Conservation (phyloP, 2,113 vertebrate species). For the Heliornis fulica region DNA sequence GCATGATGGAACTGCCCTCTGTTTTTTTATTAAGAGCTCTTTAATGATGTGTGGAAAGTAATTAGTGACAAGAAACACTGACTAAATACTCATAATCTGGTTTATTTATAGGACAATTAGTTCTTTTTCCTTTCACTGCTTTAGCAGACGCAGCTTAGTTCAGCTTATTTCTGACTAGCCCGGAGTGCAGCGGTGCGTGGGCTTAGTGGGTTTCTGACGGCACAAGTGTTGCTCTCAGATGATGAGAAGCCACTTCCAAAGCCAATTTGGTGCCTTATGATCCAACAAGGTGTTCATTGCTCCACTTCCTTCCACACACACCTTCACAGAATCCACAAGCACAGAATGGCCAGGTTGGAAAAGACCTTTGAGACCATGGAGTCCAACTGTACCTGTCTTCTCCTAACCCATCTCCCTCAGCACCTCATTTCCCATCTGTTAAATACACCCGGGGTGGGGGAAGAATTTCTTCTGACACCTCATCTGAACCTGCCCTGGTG, state of each 20-base stretch:
- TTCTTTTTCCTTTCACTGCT: not conserved
- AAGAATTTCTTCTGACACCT: too few species aligned
- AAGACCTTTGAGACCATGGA: too few species aligned
- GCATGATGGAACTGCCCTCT: not conserved
- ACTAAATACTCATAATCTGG: constrained; percentile 75
- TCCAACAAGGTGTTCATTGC: fast-evolving
- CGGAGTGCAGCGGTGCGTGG: not conserved
- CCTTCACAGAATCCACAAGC: too few species aligned
- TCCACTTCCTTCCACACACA: fast-evolving
- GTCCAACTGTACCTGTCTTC: too few species aligned
- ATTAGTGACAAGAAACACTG: constrained; percentile 74
- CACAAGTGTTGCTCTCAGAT: not conserved
- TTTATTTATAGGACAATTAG: constrained; percentile 57
- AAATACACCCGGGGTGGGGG: too few species aligned
- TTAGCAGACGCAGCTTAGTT: constrained; percentile 11
- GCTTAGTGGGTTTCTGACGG: not conserved
- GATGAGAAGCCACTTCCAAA: not conserved
- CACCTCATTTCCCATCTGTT: too few species aligned
- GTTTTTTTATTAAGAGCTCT: constrained; percentile 49
- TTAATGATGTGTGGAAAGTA: constrained; percentile 77
- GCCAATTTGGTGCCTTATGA: not conserved
- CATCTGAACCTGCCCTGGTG: too few species aligned
- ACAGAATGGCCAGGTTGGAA: too few species aligned
- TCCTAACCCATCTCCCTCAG: too few species aligned
- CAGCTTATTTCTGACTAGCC: not conserved